Percentiles rank a stretch among this genome's conserved stretches.
phyloP scores from a whole-genome alignment of 1,140 invertebrate species.

The Campodea augens region DNA sequence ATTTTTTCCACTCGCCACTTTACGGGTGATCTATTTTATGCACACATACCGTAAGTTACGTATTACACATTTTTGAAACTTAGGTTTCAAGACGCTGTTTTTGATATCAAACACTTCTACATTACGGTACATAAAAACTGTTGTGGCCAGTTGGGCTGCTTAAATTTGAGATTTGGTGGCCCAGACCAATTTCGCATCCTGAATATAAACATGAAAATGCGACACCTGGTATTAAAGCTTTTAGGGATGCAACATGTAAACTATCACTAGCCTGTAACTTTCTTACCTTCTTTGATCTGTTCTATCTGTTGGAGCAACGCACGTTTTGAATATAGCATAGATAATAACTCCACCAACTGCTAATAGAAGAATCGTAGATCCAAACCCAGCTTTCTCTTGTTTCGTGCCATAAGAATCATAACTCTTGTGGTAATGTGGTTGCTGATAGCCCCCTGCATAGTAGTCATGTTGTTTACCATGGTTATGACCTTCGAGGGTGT shows the following conservation, averaged over 20 bases:
- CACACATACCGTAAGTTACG: too few relatives aligned
- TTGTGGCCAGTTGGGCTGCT: background rate
- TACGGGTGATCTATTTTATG: too few relatives aligned
- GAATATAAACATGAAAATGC: background rate
- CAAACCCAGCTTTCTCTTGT: background rate
- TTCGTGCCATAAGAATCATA: background rate
- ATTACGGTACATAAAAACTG: too few relatives aligned
- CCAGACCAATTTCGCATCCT: background rate
- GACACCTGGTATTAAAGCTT: background rate
- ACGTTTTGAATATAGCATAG: slow-evolving; percentile 28
- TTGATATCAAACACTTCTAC: too few relatives aligned
- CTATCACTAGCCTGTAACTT: too few relatives aligned
- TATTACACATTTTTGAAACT: too few relatives aligned
- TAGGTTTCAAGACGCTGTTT: too few relatives aligned
- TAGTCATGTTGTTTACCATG: slow-evolving; percentile 15
- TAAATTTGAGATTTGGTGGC: background rate
- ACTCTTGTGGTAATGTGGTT: slow-evolving; percentile 10
- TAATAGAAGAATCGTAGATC: slow-evolving; percentile 16
- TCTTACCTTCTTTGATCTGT: background rate
- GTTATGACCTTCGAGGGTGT: slow-evolving; percentile 25
- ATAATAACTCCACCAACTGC: slow-evolving; percentile 21
- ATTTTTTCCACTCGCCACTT: too few relatives aligned
- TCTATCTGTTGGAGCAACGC: slow-evolving; percentile 17
- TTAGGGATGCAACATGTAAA: too few relatives aligned
- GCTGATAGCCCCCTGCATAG: slow-evolving; percentile 16